Percentiles rank a stretch among this genome's conserved stretches.
Evolutionary conservation across 1,140 invertebrate genomes (phyloP).

Genomic region (Drosophila parabipectinata): DNA sequence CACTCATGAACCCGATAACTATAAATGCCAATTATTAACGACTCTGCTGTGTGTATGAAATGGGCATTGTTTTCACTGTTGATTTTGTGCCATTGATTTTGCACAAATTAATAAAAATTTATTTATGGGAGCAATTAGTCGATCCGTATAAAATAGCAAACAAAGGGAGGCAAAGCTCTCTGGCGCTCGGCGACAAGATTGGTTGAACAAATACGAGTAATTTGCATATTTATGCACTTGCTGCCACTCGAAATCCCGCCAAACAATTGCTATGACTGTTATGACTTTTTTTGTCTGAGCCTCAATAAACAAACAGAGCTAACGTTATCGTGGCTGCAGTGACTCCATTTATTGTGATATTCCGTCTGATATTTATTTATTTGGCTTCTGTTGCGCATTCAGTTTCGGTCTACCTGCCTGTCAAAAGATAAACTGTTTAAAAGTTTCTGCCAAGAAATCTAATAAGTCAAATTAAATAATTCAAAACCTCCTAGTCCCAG

Average conservation of each 20-base stretch:
- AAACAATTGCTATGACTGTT: conserved; percentile 28
- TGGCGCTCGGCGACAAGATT: conserved; percentile 37
- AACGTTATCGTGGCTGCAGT: conserved; percentile 45
- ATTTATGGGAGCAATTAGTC: conserved; percentile 72
- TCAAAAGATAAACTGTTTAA: conserved; percentile 41
- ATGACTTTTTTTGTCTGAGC: conserved; percentile 24
- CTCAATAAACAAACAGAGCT: conserved; percentile 46
- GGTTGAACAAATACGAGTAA: conserved; percentile 53
- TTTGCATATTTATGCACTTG: conserved; percentile 58
- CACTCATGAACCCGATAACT: background rate
- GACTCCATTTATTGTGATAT: conserved; percentile 48
- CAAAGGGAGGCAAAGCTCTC: conserved; percentile 30
- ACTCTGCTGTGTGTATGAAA: conserved; percentile 14
- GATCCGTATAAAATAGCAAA: conserved; percentile 46
- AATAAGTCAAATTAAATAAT: background rate
- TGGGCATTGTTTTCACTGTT: conserved; percentile 26
- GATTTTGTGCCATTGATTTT: conserved; percentile 54
- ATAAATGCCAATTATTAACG: background rate
- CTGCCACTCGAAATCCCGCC: conserved; percentile 12
- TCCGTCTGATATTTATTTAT: conserved; percentile 37
- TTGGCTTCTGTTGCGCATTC: conserved; percentile 35
- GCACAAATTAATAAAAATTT: conserved; percentile 76
- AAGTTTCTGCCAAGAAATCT: conserved; percentile 2
- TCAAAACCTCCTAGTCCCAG: background rate
- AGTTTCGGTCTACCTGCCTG: conserved; percentile 33